These are phyloP conservation scores for Notolepis coatsorum DNA, from an alignment of 2,797 vertebrate species.

Conservation along the genomic window DNA sequence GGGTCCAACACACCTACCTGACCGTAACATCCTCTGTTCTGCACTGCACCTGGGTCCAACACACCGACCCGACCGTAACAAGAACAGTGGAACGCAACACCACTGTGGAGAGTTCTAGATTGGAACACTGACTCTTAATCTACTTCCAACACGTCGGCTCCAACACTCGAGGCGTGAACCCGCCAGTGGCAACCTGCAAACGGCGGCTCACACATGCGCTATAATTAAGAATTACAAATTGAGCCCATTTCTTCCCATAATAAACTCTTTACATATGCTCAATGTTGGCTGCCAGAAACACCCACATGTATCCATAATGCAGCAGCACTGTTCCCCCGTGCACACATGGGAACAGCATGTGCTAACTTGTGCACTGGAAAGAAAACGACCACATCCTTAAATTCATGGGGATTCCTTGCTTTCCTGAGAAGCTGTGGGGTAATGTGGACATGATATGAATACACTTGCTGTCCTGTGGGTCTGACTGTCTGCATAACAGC, in stretches of 20 bases:
- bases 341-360: constrained; percentile 34
- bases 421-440: constrained; percentile 8
- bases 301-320: constrained; percentile 49
- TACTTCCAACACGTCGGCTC: not conserved
- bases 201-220: constrained; percentile 45
- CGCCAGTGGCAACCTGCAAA: constrained; percentile 38
- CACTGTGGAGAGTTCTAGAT: too few species aligned
- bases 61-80: too few species aligned
- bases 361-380: constrained; percentile 20
- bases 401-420: constrained; percentile 47
- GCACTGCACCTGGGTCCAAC: too few species aligned
- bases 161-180: constrained; percentile 40
- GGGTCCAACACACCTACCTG: too few species aligned
- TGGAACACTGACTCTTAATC: too few species aligned
- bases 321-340: constrained; percentile 20
- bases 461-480: not conserved
- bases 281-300: not conserved
- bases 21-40: too few species aligned
- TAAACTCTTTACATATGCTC: not conserved
- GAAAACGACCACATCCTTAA: constrained; percentile 29
- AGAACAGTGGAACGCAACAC: too few species aligned
- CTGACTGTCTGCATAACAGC: not conserved
- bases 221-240: too few species aligned
- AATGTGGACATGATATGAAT: constrained; percentile 11
- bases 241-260: constrained; percentile 9